Evolutionary conservation across 2,888 invertebrate genomes (phyloP), one percentile per base, ranked within the genome.

Genomic region (Oscheius onirici): DNA sequence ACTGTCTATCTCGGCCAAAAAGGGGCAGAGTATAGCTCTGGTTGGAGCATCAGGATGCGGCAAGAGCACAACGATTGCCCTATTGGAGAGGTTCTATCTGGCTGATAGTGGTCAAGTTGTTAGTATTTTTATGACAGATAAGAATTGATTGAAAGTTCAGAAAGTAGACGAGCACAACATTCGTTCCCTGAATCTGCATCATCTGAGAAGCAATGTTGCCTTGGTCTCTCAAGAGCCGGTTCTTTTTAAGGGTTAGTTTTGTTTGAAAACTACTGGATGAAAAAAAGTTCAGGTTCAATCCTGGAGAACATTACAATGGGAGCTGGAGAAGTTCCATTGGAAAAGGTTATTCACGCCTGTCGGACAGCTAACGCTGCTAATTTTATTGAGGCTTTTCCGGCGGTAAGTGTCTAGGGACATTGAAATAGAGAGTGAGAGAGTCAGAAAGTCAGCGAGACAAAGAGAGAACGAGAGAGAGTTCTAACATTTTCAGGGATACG

Each of bases 41-140:
- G 89, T 89, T 26, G 89, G 89, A 6, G 88, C 88, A 13, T 87
- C 87, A 60, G 89, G 89, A 34, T 87, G 88, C 3, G 89, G 89
- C 10, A 89, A 89, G 78, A 87, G 86, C n/a, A 87, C 88, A 2
- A 87, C 88, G 69, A 86, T 89, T 13, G 80, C 84, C 22, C 78
- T 89, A 15, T 71, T 89, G 40, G 87, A 88, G 76, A 85, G 88
- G 71, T 88, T 88, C 81, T 89, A 89, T 73, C 79, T 82, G 63
- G 79, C 87, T 0, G 58, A 75, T 6, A 66, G 74, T 13, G 89
- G 89, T 5, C 72, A 82, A 46, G 83, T 89, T 5, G 76, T 88
- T n/a, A 68, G 70, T 41, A 43, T 41, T 58, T 17, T 22, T n/a
- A 17, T 17, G 10, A 6, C 8, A 15, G 2, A 2, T 24, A 24